phyloP scores from a whole-genome alignment of 2,797 vertebrate genomes.

The Moxostoma hubbsi region DNA sequence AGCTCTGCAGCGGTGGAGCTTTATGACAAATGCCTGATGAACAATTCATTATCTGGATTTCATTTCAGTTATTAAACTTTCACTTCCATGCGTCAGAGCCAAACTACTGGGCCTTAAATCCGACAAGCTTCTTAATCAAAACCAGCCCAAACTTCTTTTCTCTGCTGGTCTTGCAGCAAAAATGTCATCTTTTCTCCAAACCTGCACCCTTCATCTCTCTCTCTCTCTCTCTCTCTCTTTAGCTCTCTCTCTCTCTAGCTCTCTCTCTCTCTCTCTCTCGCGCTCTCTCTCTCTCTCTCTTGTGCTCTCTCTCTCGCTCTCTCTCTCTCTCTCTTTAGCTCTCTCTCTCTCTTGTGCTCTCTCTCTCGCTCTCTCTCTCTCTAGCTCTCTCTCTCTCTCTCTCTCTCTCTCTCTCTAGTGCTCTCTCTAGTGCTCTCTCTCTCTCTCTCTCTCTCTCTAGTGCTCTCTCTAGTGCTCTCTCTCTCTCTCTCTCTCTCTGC shows the following conservation, averaged over 20 bases:
- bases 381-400: neutral
- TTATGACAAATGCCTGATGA: conserved; percentile 32
- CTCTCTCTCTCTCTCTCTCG: too few relatives aligned
- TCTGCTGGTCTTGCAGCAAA: conserved; percentile 32
- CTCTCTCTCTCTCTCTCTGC: too few relatives aligned
- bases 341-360: too few relatives aligned
- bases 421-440: too few relatives aligned
- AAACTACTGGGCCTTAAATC: conserved; percentile 53
- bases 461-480: too few relatives aligned
- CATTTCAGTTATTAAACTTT: conserved; percentile 61
- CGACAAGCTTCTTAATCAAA: conserved; percentile 49
- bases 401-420: too few relatives aligned
- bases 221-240: neutral
- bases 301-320: neutral
- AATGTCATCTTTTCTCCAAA: conserved; percentile 44
- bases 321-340: too few relatives aligned
- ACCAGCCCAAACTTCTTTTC: conserved; percentile 25
- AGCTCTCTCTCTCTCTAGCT: neutral
- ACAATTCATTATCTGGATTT: conserved; percentile 60
- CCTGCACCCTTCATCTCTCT: conserved; percentile 11
- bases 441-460: too few relatives aligned
- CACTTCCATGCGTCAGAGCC: conserved; percentile 51
- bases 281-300: too few relatives aligned
- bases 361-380: too few relatives aligned
- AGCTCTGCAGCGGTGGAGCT: conserved; percentile 24